Evolutionary conservation across 2,888 invertebrate genomes (phyloP).

Genomic region (Athetis lepigone): DNA sequence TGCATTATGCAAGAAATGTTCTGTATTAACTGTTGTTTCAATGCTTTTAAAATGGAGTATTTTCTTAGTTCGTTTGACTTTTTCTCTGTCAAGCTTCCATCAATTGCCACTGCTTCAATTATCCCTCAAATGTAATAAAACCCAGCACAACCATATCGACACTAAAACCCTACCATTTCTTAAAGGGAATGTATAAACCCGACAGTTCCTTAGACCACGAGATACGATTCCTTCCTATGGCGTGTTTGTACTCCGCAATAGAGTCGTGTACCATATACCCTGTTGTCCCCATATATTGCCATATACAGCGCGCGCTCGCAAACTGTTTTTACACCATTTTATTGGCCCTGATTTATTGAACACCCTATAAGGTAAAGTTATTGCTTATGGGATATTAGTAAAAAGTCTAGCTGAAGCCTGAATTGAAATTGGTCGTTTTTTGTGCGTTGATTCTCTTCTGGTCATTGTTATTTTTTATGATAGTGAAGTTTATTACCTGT

Average conservation of each 20-base stretch:
- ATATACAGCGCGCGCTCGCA: slow-evolving; percentile 50
- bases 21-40: neutral
- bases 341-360: slow-evolving; percentile 58
- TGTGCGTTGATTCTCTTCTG: slow-evolving; percentile 13
- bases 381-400: slow-evolving; percentile 55
- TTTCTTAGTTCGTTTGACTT: too few relatives aligned
- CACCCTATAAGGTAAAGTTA: slow-evolving; percentile 54
- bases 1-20: neutral
- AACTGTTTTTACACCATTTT: slow-evolving; percentile 60
- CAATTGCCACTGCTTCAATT: neutral
- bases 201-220: slow-evolving; percentile 31
- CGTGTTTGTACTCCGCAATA: slow-evolving; percentile 50
- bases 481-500: neutral
- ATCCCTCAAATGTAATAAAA: slow-evolving; percentile 1
- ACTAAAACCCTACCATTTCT: slow-evolving; percentile 19
- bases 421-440: slow-evolving; percentile 36
- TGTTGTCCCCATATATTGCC: slow-evolving; percentile 57
- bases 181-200: slow-evolving; percentile 23
- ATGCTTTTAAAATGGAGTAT: neutral
- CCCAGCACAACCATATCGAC: neutral
- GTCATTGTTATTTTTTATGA: slow-evolving; percentile 15
- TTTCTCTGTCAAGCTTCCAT: neutral
- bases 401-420: slow-evolving; percentile 41
- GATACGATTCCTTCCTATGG: slow-evolving; percentile 28
- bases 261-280: slow-evolving; percentile 54